phyloP scores from a whole-genome alignment of 2,797 vertebrate genomes.

The Todus mexicanus region DNA sequence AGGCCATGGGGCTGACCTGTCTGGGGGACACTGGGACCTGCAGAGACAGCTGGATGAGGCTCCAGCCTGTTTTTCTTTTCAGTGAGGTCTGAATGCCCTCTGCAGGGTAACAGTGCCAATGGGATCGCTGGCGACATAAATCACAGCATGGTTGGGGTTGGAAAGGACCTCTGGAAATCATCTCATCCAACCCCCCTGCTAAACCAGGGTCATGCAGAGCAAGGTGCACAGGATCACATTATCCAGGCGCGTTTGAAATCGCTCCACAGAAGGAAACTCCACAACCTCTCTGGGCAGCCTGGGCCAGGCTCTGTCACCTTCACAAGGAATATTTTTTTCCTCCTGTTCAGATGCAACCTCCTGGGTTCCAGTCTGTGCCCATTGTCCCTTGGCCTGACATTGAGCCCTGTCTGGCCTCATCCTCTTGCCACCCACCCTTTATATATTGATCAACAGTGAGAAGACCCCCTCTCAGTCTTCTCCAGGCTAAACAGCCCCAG shows the following conservation, averaged over 20 bases:
- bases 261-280: neutral
- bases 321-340: neutral
- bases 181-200: neutral
- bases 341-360: neutral
- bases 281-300: neutral
- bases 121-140: neutral
- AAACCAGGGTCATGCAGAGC: neutral
- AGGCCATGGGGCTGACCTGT: accelerated
- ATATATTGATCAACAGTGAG: neutral
- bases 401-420: neutral
- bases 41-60: neutral
- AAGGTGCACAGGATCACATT: neutral
- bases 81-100: conserved; percentile 55
- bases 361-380: neutral
- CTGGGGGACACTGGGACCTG: neutral
- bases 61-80: neutral
- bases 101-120: conserved; percentile 42
- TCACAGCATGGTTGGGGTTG: neutral
- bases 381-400: neutral
- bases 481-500: neutral
- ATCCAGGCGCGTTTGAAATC: neutral
- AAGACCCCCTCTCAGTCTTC: neutral
- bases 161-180: neutral
- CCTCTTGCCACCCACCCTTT: neutral
- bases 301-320: neutral